A percentile compares a stretch with the other conserved stretches of the same genome.
Conservation (phyloP, 1,140 invertebrate species). For the Lepidotrigona ventralis region DNA sequence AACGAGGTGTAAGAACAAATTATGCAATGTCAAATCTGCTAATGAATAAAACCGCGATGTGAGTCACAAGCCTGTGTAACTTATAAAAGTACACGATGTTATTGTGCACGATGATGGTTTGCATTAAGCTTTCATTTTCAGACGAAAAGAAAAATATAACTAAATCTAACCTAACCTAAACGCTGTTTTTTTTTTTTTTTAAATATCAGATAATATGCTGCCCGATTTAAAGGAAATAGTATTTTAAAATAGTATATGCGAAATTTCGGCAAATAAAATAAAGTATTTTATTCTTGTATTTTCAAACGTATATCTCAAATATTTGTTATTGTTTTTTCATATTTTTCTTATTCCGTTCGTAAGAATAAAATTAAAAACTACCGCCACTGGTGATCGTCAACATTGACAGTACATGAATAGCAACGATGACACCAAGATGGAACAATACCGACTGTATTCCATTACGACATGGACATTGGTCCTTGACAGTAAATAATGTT, state of each 20-base stretch:
- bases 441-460: constrained; percentile 7
- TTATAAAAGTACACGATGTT: no score
- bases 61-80: not conserved
- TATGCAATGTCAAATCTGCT: not conserved
- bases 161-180: no score
- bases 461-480: not conserved
- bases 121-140: no score
- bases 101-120: no score
- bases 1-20: not conserved
- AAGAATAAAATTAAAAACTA: not conserved
- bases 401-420: not conserved
- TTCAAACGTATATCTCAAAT: no score
- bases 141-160: no score
- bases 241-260: no score
- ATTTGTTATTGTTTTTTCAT: not conserved
- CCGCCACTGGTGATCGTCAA: not conserved
- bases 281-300: no score
- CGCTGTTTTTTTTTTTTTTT: no score
- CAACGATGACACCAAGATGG: not conserved
- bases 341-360: not conserved
- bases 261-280: no score
- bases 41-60: not conserved
- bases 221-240: no score
- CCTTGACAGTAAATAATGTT: not conserved
- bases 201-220: no score